phyloP scores from a whole-genome alignment of 2,113 vertebrate genomes.

The Ptilorrhoa leucosticta region DNA sequence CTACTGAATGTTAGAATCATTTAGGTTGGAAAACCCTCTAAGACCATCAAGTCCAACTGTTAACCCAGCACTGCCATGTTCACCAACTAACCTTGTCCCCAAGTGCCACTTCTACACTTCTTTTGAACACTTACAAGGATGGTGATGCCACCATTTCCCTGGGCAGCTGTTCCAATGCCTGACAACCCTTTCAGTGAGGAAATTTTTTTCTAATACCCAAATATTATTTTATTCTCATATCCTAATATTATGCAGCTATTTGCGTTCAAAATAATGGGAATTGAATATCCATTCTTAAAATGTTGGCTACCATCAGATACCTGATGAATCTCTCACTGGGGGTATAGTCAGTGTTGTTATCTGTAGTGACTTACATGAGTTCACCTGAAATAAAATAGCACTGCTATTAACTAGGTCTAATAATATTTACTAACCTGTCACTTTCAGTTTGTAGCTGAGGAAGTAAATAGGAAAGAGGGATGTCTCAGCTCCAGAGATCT shows the following conservation, averaged over 20 bases:
- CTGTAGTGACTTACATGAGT: neutral
- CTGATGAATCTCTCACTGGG: neutral
- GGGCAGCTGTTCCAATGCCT: neutral
- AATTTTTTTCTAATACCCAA: neutral
- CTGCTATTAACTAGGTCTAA: neutral
- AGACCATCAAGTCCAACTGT: neutral
- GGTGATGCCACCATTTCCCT: neutral
- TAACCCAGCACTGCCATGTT: neutral
- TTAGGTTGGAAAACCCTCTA: neutral
- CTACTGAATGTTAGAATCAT: neutral
- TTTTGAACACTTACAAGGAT: neutral
- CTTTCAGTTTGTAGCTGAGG: neutral
- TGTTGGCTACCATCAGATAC: neutral
- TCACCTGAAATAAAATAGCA: neutral
- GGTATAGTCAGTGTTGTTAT: neutral
- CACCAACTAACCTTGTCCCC: neutral
- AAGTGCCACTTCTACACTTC: neutral
- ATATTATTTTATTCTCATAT: too few relatives aligned
- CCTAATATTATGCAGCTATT: neutral
- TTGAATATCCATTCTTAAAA: neutral
- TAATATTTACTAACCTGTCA: neutral
- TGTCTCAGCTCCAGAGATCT: neutral
- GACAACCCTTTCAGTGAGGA: neutral
- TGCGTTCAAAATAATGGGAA: neutral
- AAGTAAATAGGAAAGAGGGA: neutral